Percentiles rank a stretch among this genome's conserved stretches.
These are phyloP conservation scores for Oncorhynchus nerka DNA, from an alignment of 2,113 vertebrate genomes.

Conservation along the genomic window DNA sequence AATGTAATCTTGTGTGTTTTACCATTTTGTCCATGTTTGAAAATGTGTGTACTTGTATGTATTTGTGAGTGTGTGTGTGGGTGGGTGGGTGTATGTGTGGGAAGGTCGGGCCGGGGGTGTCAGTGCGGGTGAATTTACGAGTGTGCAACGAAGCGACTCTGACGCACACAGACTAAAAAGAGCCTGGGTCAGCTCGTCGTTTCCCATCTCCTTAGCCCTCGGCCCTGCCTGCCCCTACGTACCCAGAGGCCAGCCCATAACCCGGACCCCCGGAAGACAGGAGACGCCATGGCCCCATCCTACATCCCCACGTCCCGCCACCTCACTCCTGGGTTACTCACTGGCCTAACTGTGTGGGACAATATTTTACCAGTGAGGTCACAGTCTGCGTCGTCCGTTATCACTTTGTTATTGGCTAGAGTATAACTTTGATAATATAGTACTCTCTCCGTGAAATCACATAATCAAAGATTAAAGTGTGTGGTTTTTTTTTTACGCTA, in stretches of 20 bases:
- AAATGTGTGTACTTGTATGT: background rate
- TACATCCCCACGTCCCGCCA: background rate
- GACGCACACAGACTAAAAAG: constrained; percentile 60
- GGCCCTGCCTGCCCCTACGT: constrained; percentile 6
- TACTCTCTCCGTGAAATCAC: background rate
- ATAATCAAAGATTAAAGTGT: background rate
- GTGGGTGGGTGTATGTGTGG: constrained; percentile 35
- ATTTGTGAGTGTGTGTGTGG: background rate
- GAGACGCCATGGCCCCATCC: background rate
- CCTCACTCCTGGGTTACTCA: background rate
- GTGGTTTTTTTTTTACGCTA: background rate
- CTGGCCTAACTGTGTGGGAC: background rate
- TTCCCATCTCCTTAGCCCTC: background rate
- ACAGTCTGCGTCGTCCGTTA: background rate
- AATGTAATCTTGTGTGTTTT: background rate
- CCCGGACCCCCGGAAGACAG: background rate
- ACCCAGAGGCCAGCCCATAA: constrained; percentile 2
- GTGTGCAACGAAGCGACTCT: constrained; percentile 60
- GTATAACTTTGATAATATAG: background rate
- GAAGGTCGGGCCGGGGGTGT: constrained; percentile 39
- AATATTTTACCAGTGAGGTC: background rate
- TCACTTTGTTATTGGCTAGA: background rate
- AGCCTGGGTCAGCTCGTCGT: constrained; percentile 26
- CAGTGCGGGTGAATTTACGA: constrained; percentile 50
- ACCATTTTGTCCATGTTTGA: background rate